phyloP scores from a whole-genome alignment of 2,113 vertebrate genomes.

The Holacanthus passer region DNA sequence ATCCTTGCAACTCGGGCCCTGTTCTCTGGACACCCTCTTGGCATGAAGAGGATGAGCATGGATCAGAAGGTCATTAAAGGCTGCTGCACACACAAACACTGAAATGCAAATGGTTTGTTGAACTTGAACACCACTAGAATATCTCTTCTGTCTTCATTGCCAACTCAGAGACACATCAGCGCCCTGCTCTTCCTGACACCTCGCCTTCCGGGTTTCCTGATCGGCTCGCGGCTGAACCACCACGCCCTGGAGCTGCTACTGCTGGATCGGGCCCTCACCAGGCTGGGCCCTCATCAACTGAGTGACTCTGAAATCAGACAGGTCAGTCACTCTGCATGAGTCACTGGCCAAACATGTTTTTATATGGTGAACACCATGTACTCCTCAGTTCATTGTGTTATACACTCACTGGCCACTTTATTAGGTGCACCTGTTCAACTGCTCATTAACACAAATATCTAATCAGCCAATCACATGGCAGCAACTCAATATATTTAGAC shows the following conservation, averaged over 20 bases:
- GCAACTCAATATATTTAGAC: too few relatives aligned
- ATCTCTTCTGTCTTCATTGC: slow-evolving; percentile 5
- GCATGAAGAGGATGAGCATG: slow-evolving; percentile 80
- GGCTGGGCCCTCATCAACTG: slow-evolving; percentile 86
- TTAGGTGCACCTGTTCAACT: too few relatives aligned
- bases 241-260: slow-evolving; percentile 87
- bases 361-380: background rate
- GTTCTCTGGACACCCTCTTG: slow-evolving; percentile 86
- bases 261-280: slow-evolving; percentile 89
- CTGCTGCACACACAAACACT: background rate
- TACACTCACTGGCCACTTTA: too few relatives aligned
- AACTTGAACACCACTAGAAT: background rate
- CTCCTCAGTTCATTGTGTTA: background rate
- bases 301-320: slow-evolving; percentile 87
- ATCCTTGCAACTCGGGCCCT: slow-evolving; percentile 84
- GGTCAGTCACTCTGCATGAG: slow-evolving; percentile 75
- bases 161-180: slow-evolving; percentile 87
- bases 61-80: slow-evolving; percentile 85
- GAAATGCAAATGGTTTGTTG: background rate
- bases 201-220: slow-evolving; percentile 83
- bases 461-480: too few relatives aligned
- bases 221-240: slow-evolving; percentile 85
- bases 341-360: background rate
- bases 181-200: slow-evolving; percentile 90
- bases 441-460: too few relatives aligned